phyloP scores from a whole-genome alignment of 2,113 vertebrate genomes.

The Etia nguti region DNA sequence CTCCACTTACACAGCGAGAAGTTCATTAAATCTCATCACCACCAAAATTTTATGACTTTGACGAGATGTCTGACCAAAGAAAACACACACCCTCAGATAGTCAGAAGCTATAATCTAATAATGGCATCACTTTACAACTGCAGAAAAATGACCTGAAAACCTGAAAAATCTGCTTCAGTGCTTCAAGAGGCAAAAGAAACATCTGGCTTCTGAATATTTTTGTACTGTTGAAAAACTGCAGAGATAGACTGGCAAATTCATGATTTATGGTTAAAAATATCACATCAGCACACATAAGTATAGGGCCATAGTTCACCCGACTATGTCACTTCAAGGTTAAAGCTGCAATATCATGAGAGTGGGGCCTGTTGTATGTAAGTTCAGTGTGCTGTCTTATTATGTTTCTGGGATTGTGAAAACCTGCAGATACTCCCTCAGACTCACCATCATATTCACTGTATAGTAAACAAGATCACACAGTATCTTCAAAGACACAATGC shows the following conservation, averaged over 20 bases:
- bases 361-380: background rate
- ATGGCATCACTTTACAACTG: background rate
- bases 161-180: too few relatives aligned
- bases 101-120: background rate
- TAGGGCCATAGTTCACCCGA: rapidly evolving
- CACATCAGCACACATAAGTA: background rate
- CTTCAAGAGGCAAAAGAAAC: background rate
- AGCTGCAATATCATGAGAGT: background rate
- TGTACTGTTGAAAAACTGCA: rapidly evolving
- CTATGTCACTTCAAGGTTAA: background rate
- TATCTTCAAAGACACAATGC: background rate
- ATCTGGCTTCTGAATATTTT: background rate
- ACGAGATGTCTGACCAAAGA: background rate
- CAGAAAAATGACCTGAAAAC: background rate
- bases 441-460: background rate
- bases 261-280: background rate
- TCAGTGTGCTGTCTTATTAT: rapidly evolving
- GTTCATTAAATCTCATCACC: background rate
- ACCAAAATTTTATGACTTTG: background rate
- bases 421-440: background rate
- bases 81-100: background rate
- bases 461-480: background rate
- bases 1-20: background rate
- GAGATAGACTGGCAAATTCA: background rate
- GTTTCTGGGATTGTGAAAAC: background rate